phyloP scores from a whole-genome alignment of 1,140 invertebrate species.

The Anastrepha ludens region DNA sequence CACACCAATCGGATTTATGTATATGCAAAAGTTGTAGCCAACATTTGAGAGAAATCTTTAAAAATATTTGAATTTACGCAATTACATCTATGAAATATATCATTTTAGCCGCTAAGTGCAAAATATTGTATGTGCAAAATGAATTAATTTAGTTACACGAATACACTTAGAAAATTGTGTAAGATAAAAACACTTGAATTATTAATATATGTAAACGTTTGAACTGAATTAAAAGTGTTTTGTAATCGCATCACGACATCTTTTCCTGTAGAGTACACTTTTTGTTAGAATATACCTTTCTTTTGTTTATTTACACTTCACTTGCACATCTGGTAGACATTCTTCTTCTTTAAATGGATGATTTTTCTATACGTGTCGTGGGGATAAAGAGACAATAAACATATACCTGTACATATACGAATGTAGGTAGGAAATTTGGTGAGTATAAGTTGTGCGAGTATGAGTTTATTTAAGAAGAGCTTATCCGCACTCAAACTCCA shows the following conservation, averaged over 20 bases:
- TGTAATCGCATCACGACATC: conserved; percentile 18
- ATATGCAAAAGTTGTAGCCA: background rate
- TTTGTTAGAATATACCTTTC: background rate
- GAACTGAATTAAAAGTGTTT: conserved; percentile 50
- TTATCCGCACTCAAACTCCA: too few relatives aligned
- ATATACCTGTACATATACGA: too few relatives aligned
- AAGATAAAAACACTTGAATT: conserved; percentile 46
- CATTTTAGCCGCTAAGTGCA: background rate
- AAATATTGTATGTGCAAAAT: background rate
- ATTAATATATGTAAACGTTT: conserved; percentile 55
- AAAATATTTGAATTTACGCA: too few relatives aligned
- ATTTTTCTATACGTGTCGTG: background rate
- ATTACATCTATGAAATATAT: too few relatives aligned
- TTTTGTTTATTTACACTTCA: background rate
- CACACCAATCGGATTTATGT: conserved; percentile 48
- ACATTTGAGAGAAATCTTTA: background rate
- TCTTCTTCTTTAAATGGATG: background rate
- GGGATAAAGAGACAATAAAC: too few relatives aligned
- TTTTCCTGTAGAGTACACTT: background rate
- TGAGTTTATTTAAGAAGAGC: too few relatives aligned
- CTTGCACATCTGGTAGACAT: background rate
- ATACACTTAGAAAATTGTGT: conserved; percentile 18
- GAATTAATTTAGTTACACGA: background rate
- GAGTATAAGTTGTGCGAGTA: too few relatives aligned
- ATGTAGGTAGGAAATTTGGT: too few relatives aligned